Evolutionary conservation across 1,140 invertebrate genomes (phyloP), one percentile per base, ranked within the genome.

Genomic region (Cephus cinctus): DNA sequence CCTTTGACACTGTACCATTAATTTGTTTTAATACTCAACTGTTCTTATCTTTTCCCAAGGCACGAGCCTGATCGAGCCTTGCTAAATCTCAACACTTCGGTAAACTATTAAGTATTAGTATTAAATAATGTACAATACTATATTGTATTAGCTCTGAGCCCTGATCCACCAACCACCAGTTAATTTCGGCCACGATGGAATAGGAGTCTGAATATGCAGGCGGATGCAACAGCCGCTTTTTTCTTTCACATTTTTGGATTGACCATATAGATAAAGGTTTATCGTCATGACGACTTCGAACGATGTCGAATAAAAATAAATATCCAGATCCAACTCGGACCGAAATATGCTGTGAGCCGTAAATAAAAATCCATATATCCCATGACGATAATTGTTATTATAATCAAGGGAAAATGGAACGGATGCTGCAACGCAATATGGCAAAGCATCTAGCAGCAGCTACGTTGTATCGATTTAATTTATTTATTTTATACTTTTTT

Each of bases 111-210:
- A 53, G 39, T 61, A 47, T 58, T 59, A 68, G 65, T 67, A 67
- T 59, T 65, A 61, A 61, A 57, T 56, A 57, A 58, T 65, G 56
- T 63, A 60, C 55, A 61, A 38, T 55, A 57, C 51, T 57, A 50
- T 58, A 45, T 50, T 57, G 53, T 55, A 63, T 70, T 68, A 67
- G 59, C 61, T 55, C 38, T 35, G 65, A 65, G 59, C 60, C 63
- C 64, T 53, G 52, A 63, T 60, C 61, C n/a, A n/a, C n/a, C 62
- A 68, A 60, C 54, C 56, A 63, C 56, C 63, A 61, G 20, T 38
- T 51, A 52, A 51, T 49, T 22, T 41, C 31, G 21, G 38, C 34
- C 53, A 60, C 47, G 52, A 42, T 45, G 47, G 50, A 54, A 50
- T 56, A 59, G 50, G 32, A 43, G 25, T 59, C 35, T 30, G 54